Evolutionary conservation across 2,113 vertebrate species (phyloP).

Genomic region (Rhinolophus ferrumequinum): DNA sequence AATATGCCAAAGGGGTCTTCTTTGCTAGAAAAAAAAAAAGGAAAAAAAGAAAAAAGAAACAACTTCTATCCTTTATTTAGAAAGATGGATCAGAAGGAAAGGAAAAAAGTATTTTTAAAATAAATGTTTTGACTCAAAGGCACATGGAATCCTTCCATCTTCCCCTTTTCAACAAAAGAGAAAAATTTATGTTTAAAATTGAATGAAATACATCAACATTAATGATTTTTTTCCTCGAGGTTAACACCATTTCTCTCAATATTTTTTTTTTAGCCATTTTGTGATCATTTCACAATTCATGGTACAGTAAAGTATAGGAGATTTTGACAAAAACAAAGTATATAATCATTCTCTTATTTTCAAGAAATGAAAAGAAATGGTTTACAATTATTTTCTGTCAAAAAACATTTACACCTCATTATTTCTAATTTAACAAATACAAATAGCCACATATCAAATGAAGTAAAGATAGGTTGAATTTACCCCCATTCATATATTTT

Average conservation of each 20-base stretch:
- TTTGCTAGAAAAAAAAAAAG: constrained; percentile 80
- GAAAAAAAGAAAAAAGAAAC: constrained; percentile 31
- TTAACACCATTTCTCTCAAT: constrained; percentile 85
- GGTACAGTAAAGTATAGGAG: constrained; percentile 67
- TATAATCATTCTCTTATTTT: constrained; percentile 76
- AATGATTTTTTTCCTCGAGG: constrained; percentile 87
- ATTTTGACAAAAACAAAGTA: constrained; percentile 84
- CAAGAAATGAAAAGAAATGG: constrained; percentile 81
- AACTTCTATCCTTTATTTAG: constrained; percentile 85
- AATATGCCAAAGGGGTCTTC: constrained; percentile 83
- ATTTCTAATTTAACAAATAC: constrained; percentile 84
- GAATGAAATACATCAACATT: constrained; percentile 87
- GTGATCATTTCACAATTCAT: constrained; percentile 83
- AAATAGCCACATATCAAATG: constrained; percentile 58
- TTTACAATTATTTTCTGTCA: constrained; percentile 79
- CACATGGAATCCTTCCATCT: constrained; percentile 79
- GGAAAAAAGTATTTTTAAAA: constrained; percentile 80
- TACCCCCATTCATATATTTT: constrained; percentile 63
- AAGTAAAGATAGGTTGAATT: constrained; percentile 76
- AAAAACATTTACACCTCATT: constrained; percentile 80
- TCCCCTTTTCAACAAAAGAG: constrained; percentile 73
- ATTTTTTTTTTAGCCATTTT: constrained; percentile 84
- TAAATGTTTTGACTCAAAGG: constrained; percentile 87
- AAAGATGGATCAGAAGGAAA: constrained; percentile 83
- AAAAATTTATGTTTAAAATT: constrained; percentile 85